phyloP scores from a whole-genome alignment of 2,797 vertebrate species.

The Monodelphis domestica region DNA sequence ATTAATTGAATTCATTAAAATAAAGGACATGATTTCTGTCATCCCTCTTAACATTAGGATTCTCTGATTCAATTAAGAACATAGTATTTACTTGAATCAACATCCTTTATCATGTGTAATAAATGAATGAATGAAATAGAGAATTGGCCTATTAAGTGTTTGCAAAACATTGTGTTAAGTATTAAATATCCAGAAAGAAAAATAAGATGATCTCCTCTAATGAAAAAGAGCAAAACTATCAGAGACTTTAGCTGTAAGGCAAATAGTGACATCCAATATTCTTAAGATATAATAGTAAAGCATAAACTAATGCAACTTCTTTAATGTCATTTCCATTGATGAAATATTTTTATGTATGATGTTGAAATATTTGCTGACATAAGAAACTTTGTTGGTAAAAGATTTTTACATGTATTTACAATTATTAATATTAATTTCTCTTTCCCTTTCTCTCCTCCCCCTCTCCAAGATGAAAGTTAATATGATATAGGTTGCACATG shows the following conservation, averaged over 20 bases:
- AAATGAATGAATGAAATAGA: neutral
- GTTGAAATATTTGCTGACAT: neutral
- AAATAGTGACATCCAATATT: neutral
- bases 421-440: too few species aligned
- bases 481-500: too few species aligned
- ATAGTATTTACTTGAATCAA: neutral
- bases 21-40: neutral
- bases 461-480: too few species aligned
- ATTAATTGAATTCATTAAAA: too few species aligned
- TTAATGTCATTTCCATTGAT: neutral
- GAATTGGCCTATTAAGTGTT: neutral
- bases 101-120: neutral
- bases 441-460: too few species aligned
- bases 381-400: neutral
- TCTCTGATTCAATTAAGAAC: neutral
- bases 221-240: neutral
- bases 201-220: neutral
- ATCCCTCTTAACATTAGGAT: neutral
- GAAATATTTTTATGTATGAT: neutral
- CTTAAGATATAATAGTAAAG: neutral
- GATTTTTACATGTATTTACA: too few species aligned
- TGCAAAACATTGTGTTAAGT: neutral
- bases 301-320: neutral
- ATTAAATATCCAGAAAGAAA: neutral
- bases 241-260: neutral